A percentile compares a stretch with the other conserved stretches of the same genome.
Evolutionary conservation across 2,888 invertebrate species (phyloP).

Genomic region (Sesia apiformis): DNA sequence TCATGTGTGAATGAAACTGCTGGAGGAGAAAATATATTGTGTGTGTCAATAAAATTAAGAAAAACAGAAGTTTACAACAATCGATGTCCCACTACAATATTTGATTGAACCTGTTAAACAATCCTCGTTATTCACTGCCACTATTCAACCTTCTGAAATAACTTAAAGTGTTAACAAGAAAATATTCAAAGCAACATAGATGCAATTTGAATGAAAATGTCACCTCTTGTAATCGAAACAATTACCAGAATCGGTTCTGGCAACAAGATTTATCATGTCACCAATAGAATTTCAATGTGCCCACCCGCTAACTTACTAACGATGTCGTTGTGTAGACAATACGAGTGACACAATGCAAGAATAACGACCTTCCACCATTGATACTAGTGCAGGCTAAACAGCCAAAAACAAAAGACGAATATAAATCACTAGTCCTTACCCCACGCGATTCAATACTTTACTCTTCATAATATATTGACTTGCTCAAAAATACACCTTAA

Average conservation of each 20-base stretch:
- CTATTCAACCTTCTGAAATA: no score
- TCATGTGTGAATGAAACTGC: conserved; percentile 28
- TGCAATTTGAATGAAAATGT: conserved; percentile 10
- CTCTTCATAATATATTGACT: background rate
- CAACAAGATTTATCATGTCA: conserved; percentile 59
- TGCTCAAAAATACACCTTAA: background rate
- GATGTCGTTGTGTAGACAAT: conserved; percentile 67
- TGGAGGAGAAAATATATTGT: background rate
- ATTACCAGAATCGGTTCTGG: conserved; percentile 46
- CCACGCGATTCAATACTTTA: conserved; percentile 37
- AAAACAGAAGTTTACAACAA: background rate
- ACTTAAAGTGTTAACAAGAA: no score
- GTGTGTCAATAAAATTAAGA: no score
- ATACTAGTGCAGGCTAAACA: conserved; percentile 61
- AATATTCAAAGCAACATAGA: background rate
- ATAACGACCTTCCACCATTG: conserved; percentile 66
- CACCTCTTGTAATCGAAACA: conserved; percentile 36
- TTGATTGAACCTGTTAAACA: no score
- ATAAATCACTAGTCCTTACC: conserved; percentile 62
- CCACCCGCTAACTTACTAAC: conserved; percentile 71
- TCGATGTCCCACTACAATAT: background rate
- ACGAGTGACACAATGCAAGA: conserved; percentile 64
- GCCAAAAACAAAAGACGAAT: conserved; percentile 69
- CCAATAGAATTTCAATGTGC: conserved; percentile 67
- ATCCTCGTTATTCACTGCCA: no score